Evolutionary conservation across 1,140 invertebrate species (phyloP), one percentile per base, ranked within the genome.

Genomic region (Drosophila seguyi): DNA sequence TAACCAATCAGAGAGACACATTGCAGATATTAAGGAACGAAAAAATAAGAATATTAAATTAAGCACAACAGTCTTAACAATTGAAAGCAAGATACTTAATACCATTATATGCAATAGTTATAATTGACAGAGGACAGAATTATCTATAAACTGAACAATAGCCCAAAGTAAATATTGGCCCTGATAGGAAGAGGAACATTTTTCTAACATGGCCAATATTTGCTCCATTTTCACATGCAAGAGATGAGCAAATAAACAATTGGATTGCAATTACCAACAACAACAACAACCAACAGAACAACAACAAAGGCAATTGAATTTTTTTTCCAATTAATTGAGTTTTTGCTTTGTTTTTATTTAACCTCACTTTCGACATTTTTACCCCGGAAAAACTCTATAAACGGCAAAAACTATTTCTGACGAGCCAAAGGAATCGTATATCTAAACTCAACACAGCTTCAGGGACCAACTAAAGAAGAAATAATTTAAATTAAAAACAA

Each of bases 181-280:
- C 8, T 77, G 67, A 68, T 78, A 59, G 72, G 65, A 38, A 45
- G 7, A 31, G 31, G 1, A 6, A 18, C 1, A 7, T 10, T 36
- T 48, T 73, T 72, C 78, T 47, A 82, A 91, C 69, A 65, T 42
- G 58, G 78, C 72, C 84, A 82, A 75, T 86, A 91, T 91, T 91
- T 91, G 81, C 90, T 91, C 90, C 88, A 91, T 91, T 91, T 91
- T 91, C 90, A 91, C 90, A 91, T 86, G 78, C 53, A 66, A 82
- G 82, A 76, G 55, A 79, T 60, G 59, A 75, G 50, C 75, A 77
- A 42, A 39, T 16, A 47, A 50, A 59, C 61, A 75, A 86, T 78
- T 82, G 76, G 82, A 31, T 61, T 65, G 62, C 62, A 65, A 65
- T 25, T 65, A 59, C 39, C 20, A 25, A 45, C 20, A 45, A 45